Evolutionary conservation across 2,797 vertebrate species (phyloP).

Genomic region (Clarias pachynema): DNA sequence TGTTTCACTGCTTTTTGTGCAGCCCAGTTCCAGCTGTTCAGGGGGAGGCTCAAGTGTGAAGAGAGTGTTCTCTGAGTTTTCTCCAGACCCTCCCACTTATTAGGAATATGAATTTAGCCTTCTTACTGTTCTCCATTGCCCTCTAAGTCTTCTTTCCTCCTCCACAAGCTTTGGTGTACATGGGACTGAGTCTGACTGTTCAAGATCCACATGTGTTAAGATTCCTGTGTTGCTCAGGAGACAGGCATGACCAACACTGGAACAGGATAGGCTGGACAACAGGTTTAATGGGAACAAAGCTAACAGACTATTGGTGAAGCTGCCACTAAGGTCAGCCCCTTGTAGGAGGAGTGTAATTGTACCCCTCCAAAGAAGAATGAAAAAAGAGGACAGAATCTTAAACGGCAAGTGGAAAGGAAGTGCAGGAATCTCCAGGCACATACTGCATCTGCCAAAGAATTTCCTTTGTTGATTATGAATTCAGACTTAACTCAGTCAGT

Average conservation of each 20-base stretch:
- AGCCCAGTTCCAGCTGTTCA: constrained; percentile 50
- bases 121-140: constrained; percentile 24
- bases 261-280: constrained; percentile 53
- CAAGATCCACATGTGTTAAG: constrained; percentile 58
- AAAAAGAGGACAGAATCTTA: constrained; percentile 49
- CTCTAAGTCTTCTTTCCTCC: neutral
- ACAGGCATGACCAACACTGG: constrained; percentile 48
- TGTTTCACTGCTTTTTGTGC: constrained; percentile 26
- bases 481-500: constrained; percentile 24
- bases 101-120: constrained; percentile 28
- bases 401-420: constrained; percentile 57
- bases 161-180: constrained; percentile 29
- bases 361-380: constrained; percentile 49
- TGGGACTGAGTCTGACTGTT: constrained; percentile 37
- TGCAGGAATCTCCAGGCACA: constrained; percentile 55
- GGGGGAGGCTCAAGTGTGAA: constrained; percentile 17
- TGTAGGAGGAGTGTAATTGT: constrained; percentile 56
- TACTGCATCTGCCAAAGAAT: constrained; percentile 58
- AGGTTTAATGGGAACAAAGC: constrained; percentile 28
- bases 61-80: constrained; percentile 22
- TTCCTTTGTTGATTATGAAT: constrained; percentile 61
- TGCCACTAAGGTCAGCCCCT: constrained; percentile 32
- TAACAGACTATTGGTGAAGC: constrained; percentile 60
- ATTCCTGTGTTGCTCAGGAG: constrained; percentile 58
- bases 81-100: constrained; percentile 36